Evolutionary conservation across 2,888 invertebrate species (phyloP), one percentile per base, ranked within the genome.

Genomic region (Apamea sordens): DNA sequence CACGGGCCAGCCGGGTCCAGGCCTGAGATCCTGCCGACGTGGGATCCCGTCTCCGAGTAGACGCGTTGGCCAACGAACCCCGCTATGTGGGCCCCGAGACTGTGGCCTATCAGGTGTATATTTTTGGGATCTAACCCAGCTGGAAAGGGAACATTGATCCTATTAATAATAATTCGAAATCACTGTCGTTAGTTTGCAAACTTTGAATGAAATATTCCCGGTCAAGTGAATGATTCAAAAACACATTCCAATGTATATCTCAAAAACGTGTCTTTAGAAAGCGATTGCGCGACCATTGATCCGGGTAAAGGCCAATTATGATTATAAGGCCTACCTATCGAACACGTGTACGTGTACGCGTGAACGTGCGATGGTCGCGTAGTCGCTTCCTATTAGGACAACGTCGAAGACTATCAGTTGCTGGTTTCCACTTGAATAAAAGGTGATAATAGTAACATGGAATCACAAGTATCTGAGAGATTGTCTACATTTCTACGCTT

Each of bases 1-100:
- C 96, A 96, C 0, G 96, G 96, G 0, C 96, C 96, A 0, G 96
- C 96, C 0, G 96, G 96, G 90, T 96, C 96, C 82, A 96, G 86
- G 0, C 93, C 94, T 6, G 95, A 89, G 72, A 96, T 94, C 71
- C 96, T 91, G 36, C 95, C 95, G 3, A 96, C 84, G 24, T 71
- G 79, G 2, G 0, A 2, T 0, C 95, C 95, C 3, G 95, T 96
- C 24, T 92, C 84, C 0, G 85, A 50, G 3, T 76, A 36, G 89
- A 95, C 94, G 3, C 86, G 85, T 85, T 96, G 95, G 44, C 95
- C 96, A 0, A 96, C 86, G 87, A 95, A 96, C 5, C 95, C 93
- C 41, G 93, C 89, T 73, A 96, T 95, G 90, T 97, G 96, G 0
- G 95, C 88, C 32, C 97, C 97, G 1, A 97, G 93, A 71, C 96